phyloP scores from a whole-genome alignment of 2,888 invertebrate genomes.

The Andrena marginata region DNA sequence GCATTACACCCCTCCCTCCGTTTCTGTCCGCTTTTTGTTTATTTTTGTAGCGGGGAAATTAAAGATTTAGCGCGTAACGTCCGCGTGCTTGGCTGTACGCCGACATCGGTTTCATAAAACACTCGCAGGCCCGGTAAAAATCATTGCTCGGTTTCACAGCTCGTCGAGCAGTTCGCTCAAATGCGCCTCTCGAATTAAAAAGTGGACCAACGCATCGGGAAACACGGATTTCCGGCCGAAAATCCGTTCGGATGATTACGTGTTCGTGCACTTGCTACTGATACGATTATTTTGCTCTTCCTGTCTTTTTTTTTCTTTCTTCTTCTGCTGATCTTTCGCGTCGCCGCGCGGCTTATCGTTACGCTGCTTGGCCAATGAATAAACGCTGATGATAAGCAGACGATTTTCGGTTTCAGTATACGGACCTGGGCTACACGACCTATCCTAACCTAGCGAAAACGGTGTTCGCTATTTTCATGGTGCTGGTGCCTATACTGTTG shows the following conservation, averaged over 20 bases:
- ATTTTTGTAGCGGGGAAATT: conserved; percentile 38
- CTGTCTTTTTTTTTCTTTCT: neutral
- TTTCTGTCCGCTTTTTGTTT: neutral
- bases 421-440: conserved; percentile 94
- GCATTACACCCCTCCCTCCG: neutral
- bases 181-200: conserved; percentile 54
- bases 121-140: conserved; percentile 71
- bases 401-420: conserved; percentile 90
- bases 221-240: conserved; percentile 53
- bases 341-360: conserved; percentile 5
- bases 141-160: conserved; percentile 71
- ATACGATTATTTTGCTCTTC: conserved; percentile 29
- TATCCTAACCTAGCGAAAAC: conserved; percentile 97
- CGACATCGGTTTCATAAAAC: conserved; percentile 65
- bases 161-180: conserved; percentile 56
- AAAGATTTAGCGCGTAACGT: conserved; percentile 48
- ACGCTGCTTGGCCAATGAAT: neutral
- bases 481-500: conserved; percentile 97
- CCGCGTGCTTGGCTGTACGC: conserved; percentile 44
- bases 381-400: neutral
- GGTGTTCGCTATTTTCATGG: conserved; percentile 99
- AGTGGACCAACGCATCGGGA: conserved; percentile 22
- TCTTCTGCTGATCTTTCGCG: neutral
- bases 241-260: conserved; percentile 19
- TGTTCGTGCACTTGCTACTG: conserved; percentile 10